These are phyloP conservation scores for Parnassius mnemosyne DNA, from an alignment of 2,888 invertebrate genomes.

Conservation along the genomic window DNA sequence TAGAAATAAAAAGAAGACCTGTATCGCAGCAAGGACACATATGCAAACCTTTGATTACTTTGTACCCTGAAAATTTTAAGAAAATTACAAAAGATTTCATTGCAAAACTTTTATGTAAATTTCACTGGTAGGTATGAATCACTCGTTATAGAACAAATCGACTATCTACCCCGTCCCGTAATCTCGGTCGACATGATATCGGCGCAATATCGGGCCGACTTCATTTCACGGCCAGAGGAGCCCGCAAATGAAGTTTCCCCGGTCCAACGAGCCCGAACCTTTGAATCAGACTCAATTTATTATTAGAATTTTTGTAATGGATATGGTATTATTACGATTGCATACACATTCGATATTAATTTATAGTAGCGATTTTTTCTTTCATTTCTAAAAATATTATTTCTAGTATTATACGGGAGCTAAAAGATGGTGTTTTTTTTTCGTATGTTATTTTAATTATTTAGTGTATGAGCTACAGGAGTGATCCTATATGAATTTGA, in stretches of 20 bases:
- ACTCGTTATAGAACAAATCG: slow-evolving; percentile 30
- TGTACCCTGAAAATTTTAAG: no score
- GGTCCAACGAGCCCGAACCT: slow-evolving; percentile 62
- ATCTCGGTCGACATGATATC: slow-evolving; percentile 51
- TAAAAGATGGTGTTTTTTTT: no score
- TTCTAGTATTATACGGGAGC: no score
- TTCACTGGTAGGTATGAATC: slow-evolving; percentile 12
- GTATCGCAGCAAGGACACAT: no score
- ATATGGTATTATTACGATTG: slow-evolving; percentile 37
- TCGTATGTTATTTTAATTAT: no score
- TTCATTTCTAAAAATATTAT: no score
- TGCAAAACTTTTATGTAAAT: slow-evolving; percentile 5
- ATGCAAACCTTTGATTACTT: no score
- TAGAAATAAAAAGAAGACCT: no score
- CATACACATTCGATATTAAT: background rate
- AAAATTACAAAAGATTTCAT: background rate
- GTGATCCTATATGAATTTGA: no score
- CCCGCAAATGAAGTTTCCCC: slow-evolving; percentile 78
- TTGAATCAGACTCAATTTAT: slow-evolving; percentile 28
- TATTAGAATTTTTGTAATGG: slow-evolving; percentile 33
- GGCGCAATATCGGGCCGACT: slow-evolving; percentile 62
- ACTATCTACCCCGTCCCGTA: slow-evolving; percentile 34
- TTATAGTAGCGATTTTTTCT: no score
- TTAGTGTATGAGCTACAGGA: no score
- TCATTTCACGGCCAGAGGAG: slow-evolving; percentile 79